Percentiles rank a stretch among this genome's conserved stretches.
Conservation (phyloP, 2,888 invertebrate species). For the Caenorhabditis sulstoni region DNA sequence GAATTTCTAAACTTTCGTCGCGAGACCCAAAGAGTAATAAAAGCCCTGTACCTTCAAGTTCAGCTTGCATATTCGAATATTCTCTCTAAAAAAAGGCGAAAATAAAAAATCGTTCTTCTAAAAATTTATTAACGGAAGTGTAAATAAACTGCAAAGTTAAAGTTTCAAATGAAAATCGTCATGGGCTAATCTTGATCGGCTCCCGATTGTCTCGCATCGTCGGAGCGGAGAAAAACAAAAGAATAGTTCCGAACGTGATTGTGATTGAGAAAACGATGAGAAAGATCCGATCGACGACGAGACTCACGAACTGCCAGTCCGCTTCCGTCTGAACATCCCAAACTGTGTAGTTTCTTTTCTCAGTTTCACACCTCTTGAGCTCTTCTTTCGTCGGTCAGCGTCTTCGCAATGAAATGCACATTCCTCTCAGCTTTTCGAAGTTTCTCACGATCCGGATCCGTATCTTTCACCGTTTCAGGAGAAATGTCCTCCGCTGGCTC, state of each 20-base stretch:
- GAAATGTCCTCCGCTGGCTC: conserved; percentile 30
- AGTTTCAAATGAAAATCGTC: no score
- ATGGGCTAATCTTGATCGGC: conserved; percentile 17
- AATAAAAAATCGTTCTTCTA: not conserved
- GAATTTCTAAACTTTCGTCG: no score
- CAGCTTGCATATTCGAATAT: not conserved
- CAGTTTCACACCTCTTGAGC: conserved; percentile 68
- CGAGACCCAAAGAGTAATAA: no score
- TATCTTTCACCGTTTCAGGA: conserved; percentile 43
- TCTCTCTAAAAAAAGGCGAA: no score
- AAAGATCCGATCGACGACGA: conserved; percentile 77
- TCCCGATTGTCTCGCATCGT: conserved; percentile 65
- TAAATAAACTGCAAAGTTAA: no score
- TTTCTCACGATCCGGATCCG: conserved; percentile 59
- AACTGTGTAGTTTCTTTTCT: not conserved
- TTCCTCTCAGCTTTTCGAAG: conserved; percentile 73
- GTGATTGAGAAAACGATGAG: conserved; percentile 72
- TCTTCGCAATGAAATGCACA: conserved; percentile 77
- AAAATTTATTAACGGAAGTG: not conserved
- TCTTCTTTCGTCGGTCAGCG: conserved; percentile 65
- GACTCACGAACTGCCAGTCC: conserved; percentile 79
- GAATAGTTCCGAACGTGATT: conserved; percentile 68
- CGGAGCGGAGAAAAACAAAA: conserved; percentile 72
- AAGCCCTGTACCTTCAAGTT: not conserved
- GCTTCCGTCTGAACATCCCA: conserved; percentile 68